Percentiles rank a stretch among this genome's conserved stretches.
phyloP scores from a whole-genome alignment of 1,140 invertebrate genomes.

The Grapholita molesta region DNA sequence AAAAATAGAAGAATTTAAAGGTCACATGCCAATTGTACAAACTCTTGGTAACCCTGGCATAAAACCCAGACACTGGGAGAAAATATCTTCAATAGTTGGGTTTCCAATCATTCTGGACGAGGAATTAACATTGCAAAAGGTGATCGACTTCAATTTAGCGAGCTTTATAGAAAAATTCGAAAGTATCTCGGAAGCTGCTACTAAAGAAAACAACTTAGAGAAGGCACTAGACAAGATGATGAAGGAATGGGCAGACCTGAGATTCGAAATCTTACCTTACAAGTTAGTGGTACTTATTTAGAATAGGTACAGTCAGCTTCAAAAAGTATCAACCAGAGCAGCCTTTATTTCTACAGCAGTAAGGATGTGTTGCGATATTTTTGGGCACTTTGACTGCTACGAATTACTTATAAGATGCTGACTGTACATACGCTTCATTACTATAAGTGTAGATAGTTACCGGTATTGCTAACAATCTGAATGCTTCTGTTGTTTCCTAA shows the following conservation, averaged over 20 bases:
- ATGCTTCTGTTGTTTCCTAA: no score
- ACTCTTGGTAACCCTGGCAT: conserved; percentile 97
- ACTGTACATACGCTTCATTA: no score
- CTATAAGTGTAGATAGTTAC: no score
- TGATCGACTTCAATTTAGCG: conserved; percentile 95
- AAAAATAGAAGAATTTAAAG: conserved; percentile 93
- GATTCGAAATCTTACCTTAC: conserved; percentile 88
- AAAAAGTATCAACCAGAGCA: no score
- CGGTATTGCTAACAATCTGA: no score
- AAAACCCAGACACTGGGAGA: conserved; percentile 96
- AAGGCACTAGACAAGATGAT: conserved; percentile 95
- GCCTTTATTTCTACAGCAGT: no score
- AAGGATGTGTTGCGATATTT: no score
- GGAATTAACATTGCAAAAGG: conserved; percentile 90
- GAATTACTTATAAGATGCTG: no score
- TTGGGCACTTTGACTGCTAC: no score
- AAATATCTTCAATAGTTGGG: conserved; percentile 96
- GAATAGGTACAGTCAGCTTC: neutral
- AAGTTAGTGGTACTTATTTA: conserved; percentile 56
- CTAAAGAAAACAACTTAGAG: conserved; percentile 96
- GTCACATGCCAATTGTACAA: conserved; percentile 93
- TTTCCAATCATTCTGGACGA: conserved; percentile 94
- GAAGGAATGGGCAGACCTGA: conserved; percentile 93
- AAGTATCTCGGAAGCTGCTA: conserved; percentile 94
- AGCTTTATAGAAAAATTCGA: conserved; percentile 96